Base-by-base conservation (phyloP, 1,140 invertebrate genomes). In the Drosophila sechellia region DNA sequence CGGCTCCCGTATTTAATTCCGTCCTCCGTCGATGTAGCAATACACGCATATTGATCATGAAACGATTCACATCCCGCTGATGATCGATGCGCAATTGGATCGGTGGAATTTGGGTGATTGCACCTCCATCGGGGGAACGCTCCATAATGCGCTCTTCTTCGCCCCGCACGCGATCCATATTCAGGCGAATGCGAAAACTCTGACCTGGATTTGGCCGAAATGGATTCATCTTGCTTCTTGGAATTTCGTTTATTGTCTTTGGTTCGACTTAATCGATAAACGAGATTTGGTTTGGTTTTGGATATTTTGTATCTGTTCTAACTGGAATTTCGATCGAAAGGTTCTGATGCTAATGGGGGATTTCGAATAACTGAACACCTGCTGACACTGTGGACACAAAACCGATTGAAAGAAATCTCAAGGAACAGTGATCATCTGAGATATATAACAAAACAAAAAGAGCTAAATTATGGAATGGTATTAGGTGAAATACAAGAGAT, bases 1-100 rank as follows among this genome's bases (percentile, higher is more conserved):
- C 81, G 27, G 63, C 73, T 13, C 81, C 81, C 56, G 59, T 27
- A 15, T 79, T 69, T n/a, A 85, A 63, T 17, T 77, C 68, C 2
- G 50, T 27, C 4, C 64, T 49, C 35, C 66, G 73, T 0, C 59
- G 81, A 3, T 74, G 57, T 15, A 85, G 22, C 10, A 80, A 27
- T 3, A 61, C 50, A 4, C 72, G 39, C 35, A 84, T 11, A 10
- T 77, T 79, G 35, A 77, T 25, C 8, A 79, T 46, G 22, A 49
- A 84, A 0, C 72, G 25, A 25, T 49, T 13, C 48, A 68, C 54
- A 39, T 81, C 63, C 15, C 45, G 12, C 5, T 46, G 65, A 48
- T 72, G 54, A 15, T 64, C 54, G 13, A 22, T 45, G 6, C 40
- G 59, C 43, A 78, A 10, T 10, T 25, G 46, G 69, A 10, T 31